Conservation (phyloP, 1,140 invertebrate genomes). For the Panagrolaimus sp. region DNA sequence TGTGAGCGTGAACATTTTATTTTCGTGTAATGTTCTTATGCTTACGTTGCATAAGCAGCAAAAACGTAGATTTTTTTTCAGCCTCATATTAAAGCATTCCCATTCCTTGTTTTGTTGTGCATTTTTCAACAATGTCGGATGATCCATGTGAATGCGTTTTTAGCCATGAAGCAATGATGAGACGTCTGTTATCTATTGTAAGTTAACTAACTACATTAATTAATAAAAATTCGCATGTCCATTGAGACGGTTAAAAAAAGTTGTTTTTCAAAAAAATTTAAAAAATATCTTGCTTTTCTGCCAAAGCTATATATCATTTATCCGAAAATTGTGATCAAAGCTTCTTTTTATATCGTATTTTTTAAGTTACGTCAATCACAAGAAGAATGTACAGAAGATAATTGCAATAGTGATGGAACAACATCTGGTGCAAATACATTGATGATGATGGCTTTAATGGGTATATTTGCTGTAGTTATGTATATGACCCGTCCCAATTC, state of each 20-base stretch:
- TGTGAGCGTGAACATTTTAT: too few species aligned
- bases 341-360: too few species aligned
- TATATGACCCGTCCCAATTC: slow-evolving; percentile 9
- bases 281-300: too few species aligned
- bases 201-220: too few species aligned
- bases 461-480: slow-evolving; percentile 3
- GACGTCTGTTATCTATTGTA: slow-evolving; percentile 27
- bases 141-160: slow-evolving; percentile 37
- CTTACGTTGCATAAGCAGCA: slow-evolving; percentile 13
- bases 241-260: too few species aligned
- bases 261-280: too few species aligned
- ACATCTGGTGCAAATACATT: background rate
- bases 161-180: slow-evolving; percentile 34
- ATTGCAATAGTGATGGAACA: background rate
- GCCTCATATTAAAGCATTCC: background rate
- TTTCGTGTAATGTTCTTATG: background rate
- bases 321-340: too few species aligned
- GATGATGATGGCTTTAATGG: slow-evolving; percentile 8
- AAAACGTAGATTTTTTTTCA: background rate
- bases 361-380: background rate
- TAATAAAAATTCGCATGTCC: too few species aligned
- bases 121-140: background rate
- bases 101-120: background rate
- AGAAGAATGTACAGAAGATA: slow-evolving; percentile 11
- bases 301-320: too few species aligned